A percentile compares a stretch with the other conserved stretches of the same genome.
These are phyloP conservation scores for Phrynocephalus guinanensis DNA, from an alignment of 2,797 vertebrate genomes.

Conservation along the genomic window DNA sequence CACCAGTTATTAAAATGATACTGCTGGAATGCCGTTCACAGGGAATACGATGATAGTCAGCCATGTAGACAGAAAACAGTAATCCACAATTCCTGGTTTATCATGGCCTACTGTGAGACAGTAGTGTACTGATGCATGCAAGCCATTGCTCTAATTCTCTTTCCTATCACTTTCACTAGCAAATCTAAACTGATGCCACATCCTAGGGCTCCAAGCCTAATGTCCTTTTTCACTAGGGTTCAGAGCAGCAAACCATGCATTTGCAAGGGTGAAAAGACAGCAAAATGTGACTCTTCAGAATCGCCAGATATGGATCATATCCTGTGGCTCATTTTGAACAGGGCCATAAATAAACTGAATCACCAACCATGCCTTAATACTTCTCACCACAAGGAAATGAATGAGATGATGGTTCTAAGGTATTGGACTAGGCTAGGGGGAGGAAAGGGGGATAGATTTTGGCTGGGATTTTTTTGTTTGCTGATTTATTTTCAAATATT, in stretches of 20 bases:
- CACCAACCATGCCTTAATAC: background rate
- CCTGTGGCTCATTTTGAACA: background rate
- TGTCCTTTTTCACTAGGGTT: background rate
- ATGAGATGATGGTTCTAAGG: conserved; percentile 38
- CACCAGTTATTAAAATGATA: background rate
- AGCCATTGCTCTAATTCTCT: background rate
- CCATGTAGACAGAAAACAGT: background rate
- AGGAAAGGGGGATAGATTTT: background rate
- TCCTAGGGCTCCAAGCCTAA: no score
- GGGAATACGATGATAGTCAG: no score
- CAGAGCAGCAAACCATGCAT: background rate
- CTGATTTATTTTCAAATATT: conserved; percentile 45
- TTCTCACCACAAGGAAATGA: background rate
- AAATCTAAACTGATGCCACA: no score
- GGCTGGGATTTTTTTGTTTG: conserved; percentile 20
- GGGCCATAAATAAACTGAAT: background rate
- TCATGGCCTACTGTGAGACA: background rate
- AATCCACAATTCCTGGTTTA: background rate
- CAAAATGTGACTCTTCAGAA: background rate
- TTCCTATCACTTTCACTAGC: background rate
- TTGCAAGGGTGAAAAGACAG: background rate
- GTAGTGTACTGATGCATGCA: background rate
- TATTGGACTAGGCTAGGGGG: background rate
- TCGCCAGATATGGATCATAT: background rate
- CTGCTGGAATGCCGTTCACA: background rate